Percentiles rank a stretch among this genome's conserved stretches.
These are phyloP conservation scores for Agelastica alni DNA, from an alignment of 2,888 invertebrate species.

Conservation along the genomic window DNA sequence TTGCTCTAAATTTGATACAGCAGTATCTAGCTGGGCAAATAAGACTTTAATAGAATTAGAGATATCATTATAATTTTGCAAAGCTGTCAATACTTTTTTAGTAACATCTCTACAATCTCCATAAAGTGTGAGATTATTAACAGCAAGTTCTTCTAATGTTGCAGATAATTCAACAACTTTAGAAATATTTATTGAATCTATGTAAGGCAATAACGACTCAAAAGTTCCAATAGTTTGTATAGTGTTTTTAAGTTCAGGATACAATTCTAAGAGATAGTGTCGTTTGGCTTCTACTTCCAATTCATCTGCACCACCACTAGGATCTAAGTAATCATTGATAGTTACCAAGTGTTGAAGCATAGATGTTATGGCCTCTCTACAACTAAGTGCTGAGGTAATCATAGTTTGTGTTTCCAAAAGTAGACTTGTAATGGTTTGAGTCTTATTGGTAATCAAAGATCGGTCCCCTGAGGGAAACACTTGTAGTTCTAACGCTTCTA, in stretches of 20 bases:
- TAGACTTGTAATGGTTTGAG: slow-evolving; percentile 54
- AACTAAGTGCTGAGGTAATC: slow-evolving; percentile 59
- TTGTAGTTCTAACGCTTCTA: slow-evolving; percentile 57
- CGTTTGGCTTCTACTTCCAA: slow-evolving; percentile 57
- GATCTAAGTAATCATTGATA: slow-evolving; percentile 58
- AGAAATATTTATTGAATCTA: slow-evolving; percentile 55
- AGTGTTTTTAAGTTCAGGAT: slow-evolving; percentile 56
- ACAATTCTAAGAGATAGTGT: slow-evolving; percentile 57
- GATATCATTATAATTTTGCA: slow-evolving; percentile 59
- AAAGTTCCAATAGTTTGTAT: slow-evolving; percentile 52
- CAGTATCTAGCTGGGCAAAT: slow-evolving; percentile 56
- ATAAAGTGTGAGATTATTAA: slow-evolving; percentile 53
- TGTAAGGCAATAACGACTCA: slow-evolving; percentile 53
- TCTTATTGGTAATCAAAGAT: slow-evolving; percentile 42
- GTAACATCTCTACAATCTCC: slow-evolving; percentile 53
- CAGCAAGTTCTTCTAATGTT: slow-evolving; percentile 55
- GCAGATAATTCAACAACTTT: slow-evolving; percentile 56
- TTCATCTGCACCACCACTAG: slow-evolving; percentile 55
- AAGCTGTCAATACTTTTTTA: slow-evolving; percentile 52
- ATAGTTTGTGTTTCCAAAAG: slow-evolving; percentile 58
- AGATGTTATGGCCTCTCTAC: slow-evolving; percentile 57
- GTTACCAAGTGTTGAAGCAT: slow-evolving; percentile 57
- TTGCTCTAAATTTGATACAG: slow-evolving; percentile 56
- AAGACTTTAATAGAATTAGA: slow-evolving; percentile 57
- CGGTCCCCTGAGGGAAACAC: slow-evolving; percentile 50